Conservation (phyloP, 1,140 invertebrate species). For the Brachionus manjavacas region DNA sequence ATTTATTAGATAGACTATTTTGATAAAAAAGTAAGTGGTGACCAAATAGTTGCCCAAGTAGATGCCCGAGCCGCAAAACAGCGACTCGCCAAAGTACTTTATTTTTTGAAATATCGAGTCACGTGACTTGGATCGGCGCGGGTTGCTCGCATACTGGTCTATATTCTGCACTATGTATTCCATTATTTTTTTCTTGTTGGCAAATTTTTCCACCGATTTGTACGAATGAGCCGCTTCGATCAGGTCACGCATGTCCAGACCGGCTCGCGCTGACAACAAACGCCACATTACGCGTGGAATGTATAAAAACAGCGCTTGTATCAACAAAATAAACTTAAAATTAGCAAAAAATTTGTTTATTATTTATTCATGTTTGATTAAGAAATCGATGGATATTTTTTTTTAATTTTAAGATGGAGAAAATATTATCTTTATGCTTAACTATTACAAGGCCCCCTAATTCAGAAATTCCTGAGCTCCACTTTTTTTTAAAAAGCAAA, state of each 20-base stretch:
- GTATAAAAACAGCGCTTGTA: conserved; percentile 56
- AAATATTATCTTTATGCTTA: too few relatives aligned
- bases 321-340: conserved; percentile 50
- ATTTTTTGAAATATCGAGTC: conserved; percentile 39
- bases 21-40: conserved; percentile 40
- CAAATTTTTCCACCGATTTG: conserved; percentile 40
- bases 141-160: conserved; percentile 37
- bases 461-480: too few relatives aligned
- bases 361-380: too few relatives aligned
- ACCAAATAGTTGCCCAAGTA: conserved; percentile 40
- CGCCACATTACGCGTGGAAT: conserved; percentile 55
- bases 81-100: conserved; percentile 39
- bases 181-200: conserved; percentile 40
- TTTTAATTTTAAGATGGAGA: too few relatives aligned
- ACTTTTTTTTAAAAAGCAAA: too few relatives aligned
- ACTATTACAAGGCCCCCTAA: too few relatives aligned
- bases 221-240: conserved; percentile 39
- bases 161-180: conserved; percentile 40
- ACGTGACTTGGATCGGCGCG: conserved; percentile 17
- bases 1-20: conserved; percentile 31
- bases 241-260: conserved; percentile 31
- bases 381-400: too few relatives aligned
- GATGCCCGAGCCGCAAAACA: conserved; percentile 29
- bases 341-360: not conserved
- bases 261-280: conserved; percentile 44